These are phyloP conservation scores for Arrhopalites spinosus DNA, from an alignment of 2,888 invertebrate genomes.

Conservation along the genomic window DNA sequence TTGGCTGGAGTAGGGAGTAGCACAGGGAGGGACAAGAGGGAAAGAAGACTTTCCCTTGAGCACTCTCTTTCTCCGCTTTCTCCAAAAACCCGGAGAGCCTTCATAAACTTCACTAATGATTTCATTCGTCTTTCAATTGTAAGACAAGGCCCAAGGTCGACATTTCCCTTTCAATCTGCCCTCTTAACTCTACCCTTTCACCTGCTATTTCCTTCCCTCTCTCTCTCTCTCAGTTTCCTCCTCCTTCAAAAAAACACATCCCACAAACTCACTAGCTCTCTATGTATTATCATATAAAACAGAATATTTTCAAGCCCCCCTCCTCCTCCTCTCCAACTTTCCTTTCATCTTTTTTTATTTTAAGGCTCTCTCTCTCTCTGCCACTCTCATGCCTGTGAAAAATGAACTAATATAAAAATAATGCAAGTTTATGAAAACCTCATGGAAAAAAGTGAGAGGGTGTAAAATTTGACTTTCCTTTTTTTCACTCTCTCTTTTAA, in stretches of 20 bases:
- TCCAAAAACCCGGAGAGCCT: slow-evolving; percentile 1
- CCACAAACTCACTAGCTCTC: not conserved
- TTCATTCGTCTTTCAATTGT: slow-evolving; percentile 21
- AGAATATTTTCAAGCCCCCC: not conserved
- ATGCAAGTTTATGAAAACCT: not conserved
- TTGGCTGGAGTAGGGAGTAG: no score
- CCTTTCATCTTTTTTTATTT: not conserved
- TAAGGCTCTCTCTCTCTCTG: not conserved
- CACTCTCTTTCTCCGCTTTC: not conserved
- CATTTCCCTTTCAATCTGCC: slow-evolving; percentile 26
- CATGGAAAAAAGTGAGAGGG: not conserved
- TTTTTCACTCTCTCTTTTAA: not conserved
- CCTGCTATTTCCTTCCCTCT: slow-evolving; percentile 6
- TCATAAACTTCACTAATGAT: slow-evolving; percentile 34
- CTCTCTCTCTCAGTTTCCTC: slow-evolving; percentile 4
- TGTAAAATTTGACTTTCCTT: not conserved
- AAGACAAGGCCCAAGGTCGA: slow-evolving; percentile 26
- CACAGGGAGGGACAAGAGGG: not conserved
- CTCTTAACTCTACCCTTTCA: slow-evolving; percentile 6
- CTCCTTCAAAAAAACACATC: not conserved
- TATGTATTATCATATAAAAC: not conserved
- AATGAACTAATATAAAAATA: not conserved
- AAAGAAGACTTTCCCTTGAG: not conserved
- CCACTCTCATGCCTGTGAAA: not conserved
- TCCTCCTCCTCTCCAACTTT: slow-evolving; percentile 12